Percentiles rank a stretch among this genome's conserved stretches.
phyloP scores from a whole-genome alignment of 2,113 vertebrate species.

The Gracilinanus agilis region DNA sequence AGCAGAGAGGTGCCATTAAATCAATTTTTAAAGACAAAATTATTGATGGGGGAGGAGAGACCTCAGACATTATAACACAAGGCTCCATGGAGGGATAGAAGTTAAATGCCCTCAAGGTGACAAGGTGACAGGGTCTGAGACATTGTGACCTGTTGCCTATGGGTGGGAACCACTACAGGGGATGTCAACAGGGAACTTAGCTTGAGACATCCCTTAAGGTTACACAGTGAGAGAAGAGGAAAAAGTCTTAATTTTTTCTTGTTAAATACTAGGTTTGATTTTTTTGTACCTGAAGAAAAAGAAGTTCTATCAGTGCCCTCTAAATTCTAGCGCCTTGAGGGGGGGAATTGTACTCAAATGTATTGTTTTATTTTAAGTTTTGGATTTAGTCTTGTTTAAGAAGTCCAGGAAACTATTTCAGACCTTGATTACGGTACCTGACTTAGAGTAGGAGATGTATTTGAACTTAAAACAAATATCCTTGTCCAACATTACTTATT shows the following conservation, averaged over 20 bases:
- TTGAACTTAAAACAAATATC: constrained; percentile 33
- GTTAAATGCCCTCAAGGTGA: not conserved
- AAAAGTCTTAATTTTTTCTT: not conserved
- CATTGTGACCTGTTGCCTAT: not conserved
- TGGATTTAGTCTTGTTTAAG: constrained; percentile 32
- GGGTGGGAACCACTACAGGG: not conserved
- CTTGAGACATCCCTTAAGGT: not conserved
- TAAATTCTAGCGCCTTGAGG: not conserved
- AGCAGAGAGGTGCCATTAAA: not conserved
- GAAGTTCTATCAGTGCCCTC: not conserved
- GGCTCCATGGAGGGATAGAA: not conserved
- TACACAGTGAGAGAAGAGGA: not conserved
- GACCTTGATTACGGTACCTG: not conserved
- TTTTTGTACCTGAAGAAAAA: not conserved
- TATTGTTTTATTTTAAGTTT: constrained; percentile 51
- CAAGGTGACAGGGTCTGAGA: not conserved
- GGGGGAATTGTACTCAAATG: not conserved
- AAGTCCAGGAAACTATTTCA: not conserved
- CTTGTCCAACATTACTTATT: not conserved
- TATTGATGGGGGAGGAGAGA: not conserved
- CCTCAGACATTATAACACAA: not conserved
- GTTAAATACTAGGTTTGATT: not conserved
- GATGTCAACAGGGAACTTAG: not conserved
- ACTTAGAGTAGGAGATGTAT: not conserved
- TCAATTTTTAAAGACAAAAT: not conserved